Evolutionary conservation across 2,113 vertebrate species (phyloP).

Genomic region (Desmodus rotundus): DNA sequence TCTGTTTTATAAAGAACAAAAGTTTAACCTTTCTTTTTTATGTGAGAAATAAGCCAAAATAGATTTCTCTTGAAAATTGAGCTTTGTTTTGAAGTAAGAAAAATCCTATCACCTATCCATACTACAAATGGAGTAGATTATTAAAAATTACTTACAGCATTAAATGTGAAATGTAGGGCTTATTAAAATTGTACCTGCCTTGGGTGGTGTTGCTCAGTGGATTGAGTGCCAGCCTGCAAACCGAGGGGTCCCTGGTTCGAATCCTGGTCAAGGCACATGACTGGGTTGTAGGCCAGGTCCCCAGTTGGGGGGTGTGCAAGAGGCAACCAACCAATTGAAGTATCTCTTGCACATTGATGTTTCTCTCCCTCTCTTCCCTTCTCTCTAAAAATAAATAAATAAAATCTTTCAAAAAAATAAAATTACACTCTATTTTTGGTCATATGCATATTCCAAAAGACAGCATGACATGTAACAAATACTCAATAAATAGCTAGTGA

Average conservation of each 20-base stretch:
- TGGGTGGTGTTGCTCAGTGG: too few species aligned
- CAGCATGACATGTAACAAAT: neutral
- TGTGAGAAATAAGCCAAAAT: neutral
- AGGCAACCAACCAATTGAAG: too few species aligned
- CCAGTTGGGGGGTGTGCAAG: too few species aligned
- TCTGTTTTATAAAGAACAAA: neutral
- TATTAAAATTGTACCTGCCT: neutral
- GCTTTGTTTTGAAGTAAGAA: conserved; percentile 35
- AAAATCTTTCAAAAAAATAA: neutral
- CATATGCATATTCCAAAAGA: neutral
- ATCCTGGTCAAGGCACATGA: too few species aligned
- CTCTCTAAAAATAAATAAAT: too few species aligned
- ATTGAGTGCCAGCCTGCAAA: too few species aligned
- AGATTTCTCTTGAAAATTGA: neutral
- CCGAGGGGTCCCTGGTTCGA: too few species aligned
- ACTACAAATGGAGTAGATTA: neutral
- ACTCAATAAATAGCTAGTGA: neutral
- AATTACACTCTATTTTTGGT: neutral
- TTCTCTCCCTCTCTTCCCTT: too few species aligned
- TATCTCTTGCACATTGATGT: too few species aligned
- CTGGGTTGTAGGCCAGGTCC: too few species aligned
- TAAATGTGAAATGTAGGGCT: neutral
- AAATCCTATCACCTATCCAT: neutral
- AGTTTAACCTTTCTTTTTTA: neutral
- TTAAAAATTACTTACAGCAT: neutral